Conservation (phyloP, 2,113 vertebrate species). For the Trochalopteron elliotii region DNA sequence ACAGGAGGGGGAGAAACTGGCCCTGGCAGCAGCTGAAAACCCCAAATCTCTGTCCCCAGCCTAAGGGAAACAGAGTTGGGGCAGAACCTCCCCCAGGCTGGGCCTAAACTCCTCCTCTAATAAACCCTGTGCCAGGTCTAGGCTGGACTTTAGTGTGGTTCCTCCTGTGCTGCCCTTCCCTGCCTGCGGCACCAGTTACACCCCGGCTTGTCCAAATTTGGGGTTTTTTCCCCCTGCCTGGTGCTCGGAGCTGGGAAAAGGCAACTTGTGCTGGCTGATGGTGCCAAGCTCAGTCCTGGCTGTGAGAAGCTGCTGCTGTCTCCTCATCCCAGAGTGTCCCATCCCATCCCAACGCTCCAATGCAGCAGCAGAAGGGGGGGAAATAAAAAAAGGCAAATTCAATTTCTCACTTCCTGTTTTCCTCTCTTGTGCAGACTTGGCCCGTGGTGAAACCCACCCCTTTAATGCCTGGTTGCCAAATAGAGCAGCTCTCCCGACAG, state of each 20-base stretch:
- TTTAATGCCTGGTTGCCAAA: conserved; percentile 45
- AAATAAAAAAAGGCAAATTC: not conserved
- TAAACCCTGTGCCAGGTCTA: accelerated
- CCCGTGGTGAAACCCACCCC: not conserved
- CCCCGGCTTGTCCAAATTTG: not conserved
- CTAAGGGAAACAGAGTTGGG: not conserved
- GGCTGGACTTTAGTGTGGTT: accelerated
- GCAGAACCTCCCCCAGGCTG: not conserved
- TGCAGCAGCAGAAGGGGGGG: not conserved
- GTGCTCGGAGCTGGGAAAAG: not conserved
- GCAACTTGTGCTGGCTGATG: not conserved
- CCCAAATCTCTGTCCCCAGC: not conserved
- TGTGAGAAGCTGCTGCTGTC: not conserved
- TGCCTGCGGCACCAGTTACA: accelerated
- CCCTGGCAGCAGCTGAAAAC: not conserved
- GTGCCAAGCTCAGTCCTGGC: not conserved
- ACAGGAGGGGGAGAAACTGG: not conserved
- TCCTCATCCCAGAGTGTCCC: not conserved
- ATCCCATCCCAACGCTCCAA: not conserved
- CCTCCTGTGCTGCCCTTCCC: not conserved
- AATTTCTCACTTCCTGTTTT: not conserved
- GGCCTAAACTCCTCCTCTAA: not conserved
- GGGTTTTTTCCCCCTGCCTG: not conserved
- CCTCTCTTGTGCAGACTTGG: not conserved
- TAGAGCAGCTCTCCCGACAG: not conserved